These are phyloP conservation scores for Leptinotarsa defecta DNA, from an alignment of 1,140 invertebrate species.

Conservation along the genomic window DNA sequence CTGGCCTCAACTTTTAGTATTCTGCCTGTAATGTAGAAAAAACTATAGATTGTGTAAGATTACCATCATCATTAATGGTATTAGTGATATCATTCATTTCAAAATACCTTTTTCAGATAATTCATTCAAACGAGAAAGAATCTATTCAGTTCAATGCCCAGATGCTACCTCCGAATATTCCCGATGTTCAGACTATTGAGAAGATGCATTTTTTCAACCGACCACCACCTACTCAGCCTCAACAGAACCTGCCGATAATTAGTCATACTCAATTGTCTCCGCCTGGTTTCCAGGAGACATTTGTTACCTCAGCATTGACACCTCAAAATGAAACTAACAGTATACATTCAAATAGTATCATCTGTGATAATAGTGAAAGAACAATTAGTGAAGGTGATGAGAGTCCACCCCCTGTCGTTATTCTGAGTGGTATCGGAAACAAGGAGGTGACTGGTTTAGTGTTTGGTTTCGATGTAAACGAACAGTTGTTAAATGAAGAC, in stretches of 20 bases:
- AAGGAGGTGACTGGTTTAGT: constrained; percentile 60
- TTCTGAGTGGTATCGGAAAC: constrained; percentile 61
- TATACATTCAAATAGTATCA: constrained; percentile 13
- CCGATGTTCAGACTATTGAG: constrained; percentile 52
- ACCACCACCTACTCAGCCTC: constrained; percentile 27
- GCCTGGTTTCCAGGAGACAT: not conserved
- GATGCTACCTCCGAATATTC: constrained; percentile 48
- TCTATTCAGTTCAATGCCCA: constrained; percentile 36
- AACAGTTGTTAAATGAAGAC: constrained; percentile 61
- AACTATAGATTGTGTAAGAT: too few species aligned
- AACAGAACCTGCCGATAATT: constrained; percentile 17
- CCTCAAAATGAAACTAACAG: constrained; percentile 10
- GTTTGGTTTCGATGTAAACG: constrained; percentile 73
- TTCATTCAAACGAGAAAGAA: constrained; percentile 40
- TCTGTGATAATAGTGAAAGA: constrained; percentile 16
- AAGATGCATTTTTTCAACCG: constrained; percentile 49
- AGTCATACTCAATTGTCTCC: not conserved
- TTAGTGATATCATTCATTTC: constrained; percentile 18
- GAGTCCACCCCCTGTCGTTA: constrained; percentile 63
- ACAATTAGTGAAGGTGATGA: constrained; percentile 28
- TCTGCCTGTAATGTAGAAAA: too few species aligned
- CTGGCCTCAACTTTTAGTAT: too few species aligned
- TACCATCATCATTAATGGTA: not conserved
- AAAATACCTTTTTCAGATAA: constrained; percentile 34
- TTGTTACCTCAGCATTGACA: constrained; percentile 5